These are phyloP conservation scores for Papilio protenor DNA, from an alignment of 2,888 invertebrate species.

Conservation along the genomic window DNA sequence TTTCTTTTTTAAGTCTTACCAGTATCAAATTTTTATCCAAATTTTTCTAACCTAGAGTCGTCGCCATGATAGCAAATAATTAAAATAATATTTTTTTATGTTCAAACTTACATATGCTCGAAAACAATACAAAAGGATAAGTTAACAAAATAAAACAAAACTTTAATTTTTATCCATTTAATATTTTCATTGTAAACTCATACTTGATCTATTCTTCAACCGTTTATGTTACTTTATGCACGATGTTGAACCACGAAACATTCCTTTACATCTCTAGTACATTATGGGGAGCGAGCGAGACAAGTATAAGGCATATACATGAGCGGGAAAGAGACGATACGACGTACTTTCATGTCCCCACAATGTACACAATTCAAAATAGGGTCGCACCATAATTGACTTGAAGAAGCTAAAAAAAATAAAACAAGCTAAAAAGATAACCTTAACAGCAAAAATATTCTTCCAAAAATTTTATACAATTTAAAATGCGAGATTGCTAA, in stretches of 20 bases:
- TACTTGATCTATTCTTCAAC: slow-evolving; percentile 80
- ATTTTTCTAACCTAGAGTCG: too few species aligned
- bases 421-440: slow-evolving; percentile 49
- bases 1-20: too few species aligned
- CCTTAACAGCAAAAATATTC: slow-evolving; percentile 43
- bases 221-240: slow-evolving; percentile 76
- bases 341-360: slow-evolving; percentile 18
- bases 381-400: slow-evolving; percentile 79
- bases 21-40: too few species aligned
- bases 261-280: slow-evolving; percentile 55
- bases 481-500: slow-evolving; percentile 12
- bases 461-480: slow-evolving; percentile 32
- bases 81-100: too few species aligned
- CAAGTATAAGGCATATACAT: slow-evolving; percentile 32
- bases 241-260: slow-evolving; percentile 66
- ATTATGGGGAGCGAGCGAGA: slow-evolving; percentile 51
- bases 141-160: slow-evolving; percentile 49
- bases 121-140: neutral
- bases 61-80: too few species aligned
- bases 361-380: slow-evolving; percentile 45
- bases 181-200: slow-evolving; percentile 82
- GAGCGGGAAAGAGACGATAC: slow-evolving; percentile 30
- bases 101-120: too few species aligned
- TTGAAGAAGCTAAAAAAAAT: slow-evolving; percentile 65
- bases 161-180: slow-evolving; percentile 73